Evolutionary conservation across 2,113 vertebrate genomes (phyloP).

Genomic region (Chroicocephalus ridibundus): DNA sequence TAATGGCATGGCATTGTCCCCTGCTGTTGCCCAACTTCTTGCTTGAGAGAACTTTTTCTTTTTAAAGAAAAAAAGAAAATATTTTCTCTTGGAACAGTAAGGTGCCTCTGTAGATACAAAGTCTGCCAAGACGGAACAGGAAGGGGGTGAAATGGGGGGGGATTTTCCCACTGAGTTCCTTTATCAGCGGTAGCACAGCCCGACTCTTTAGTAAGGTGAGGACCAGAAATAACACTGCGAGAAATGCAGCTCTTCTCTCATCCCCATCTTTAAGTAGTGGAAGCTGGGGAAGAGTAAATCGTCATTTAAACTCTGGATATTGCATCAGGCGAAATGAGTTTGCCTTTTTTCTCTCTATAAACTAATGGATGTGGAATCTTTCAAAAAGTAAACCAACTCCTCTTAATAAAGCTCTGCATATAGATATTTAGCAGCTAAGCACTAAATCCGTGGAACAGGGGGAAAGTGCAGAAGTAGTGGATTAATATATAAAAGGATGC

Average conservation of each 20-base stretch:
- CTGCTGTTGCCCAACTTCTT: conserved; percentile 55
- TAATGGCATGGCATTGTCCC: conserved; percentile 36
- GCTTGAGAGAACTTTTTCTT: conserved; percentile 36
- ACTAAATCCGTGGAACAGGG: conserved; percentile 54
- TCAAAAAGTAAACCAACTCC: conserved; percentile 52
- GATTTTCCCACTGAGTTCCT: not conserved
- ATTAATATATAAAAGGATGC: conserved; percentile 63
- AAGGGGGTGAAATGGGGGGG: not conserved
- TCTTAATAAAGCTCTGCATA: conserved; percentile 58
- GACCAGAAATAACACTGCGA: not conserved
- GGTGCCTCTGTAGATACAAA: conserved; percentile 25
- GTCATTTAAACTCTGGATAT: not conserved
- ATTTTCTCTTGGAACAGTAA: conserved; percentile 44
- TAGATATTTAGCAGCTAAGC: conserved; percentile 60
- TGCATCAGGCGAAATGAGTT: not conserved
- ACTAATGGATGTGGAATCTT: conserved; percentile 51
- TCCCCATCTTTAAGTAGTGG: not conserved
- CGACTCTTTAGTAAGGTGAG: not conserved
- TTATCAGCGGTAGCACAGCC: conserved; percentile 15
- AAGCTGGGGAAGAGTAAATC: conserved; percentile 8
- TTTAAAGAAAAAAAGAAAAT: conserved; percentile 22
- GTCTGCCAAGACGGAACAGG: not conserved
- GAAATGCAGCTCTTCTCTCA: not conserved
- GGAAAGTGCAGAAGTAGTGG: conserved; percentile 52
- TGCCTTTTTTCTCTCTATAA: conserved; percentile 19